phyloP scores from a whole-genome alignment of 2,797 vertebrate species.

The Pteropus rufus region DNA sequence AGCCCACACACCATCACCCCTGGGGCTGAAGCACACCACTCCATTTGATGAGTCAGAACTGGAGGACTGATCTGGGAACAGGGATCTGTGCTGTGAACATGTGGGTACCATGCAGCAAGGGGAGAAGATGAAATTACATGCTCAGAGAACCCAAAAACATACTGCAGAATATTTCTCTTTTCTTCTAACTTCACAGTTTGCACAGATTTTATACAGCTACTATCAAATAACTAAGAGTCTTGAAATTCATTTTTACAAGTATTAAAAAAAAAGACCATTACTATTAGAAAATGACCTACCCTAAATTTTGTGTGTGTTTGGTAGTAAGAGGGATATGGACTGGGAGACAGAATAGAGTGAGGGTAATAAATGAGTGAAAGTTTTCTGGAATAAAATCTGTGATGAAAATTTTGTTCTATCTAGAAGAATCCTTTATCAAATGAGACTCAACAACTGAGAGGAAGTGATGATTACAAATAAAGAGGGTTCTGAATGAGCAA shows the following conservation, averaged over 20 bases:
- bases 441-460: background rate
- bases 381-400: background rate
- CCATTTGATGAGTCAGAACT: background rate
- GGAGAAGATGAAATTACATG: background rate
- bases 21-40: background rate
- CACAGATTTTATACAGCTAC: background rate
- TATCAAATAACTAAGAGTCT: background rate
- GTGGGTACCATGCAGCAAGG: background rate
- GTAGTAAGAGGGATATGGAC: background rate
- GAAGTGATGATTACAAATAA: background rate
- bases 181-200: background rate
- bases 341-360: background rate
- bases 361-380: background rate
- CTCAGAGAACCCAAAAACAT: background rate
- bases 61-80: background rate
- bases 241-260: background rate
- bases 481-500: background rate
- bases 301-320: background rate
- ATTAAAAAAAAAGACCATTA: background rate
- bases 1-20: background rate
- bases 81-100: background rate
- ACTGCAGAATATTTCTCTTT: background rate
- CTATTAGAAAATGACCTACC: background rate
- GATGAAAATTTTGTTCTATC: background rate
- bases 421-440: background rate